These are phyloP conservation scores for Bradypodion pumilum DNA, from an alignment of 2,797 vertebrate genomes.

Conservation along the genomic window DNA sequence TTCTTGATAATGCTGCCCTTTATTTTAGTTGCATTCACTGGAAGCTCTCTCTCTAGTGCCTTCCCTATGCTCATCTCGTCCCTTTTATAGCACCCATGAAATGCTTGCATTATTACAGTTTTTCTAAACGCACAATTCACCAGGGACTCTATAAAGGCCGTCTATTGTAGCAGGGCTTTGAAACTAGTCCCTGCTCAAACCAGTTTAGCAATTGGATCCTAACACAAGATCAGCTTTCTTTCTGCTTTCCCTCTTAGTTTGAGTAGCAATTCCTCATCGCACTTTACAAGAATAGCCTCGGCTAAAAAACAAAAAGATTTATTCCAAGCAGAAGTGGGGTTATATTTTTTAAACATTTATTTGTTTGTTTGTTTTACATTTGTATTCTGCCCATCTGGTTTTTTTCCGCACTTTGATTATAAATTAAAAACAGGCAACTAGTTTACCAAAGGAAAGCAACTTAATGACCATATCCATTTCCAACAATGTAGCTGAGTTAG, in stretches of 20 bases:
- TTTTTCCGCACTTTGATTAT: too few relatives aligned
- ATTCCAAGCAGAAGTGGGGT: not conserved
- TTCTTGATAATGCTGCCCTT: constrained; percentile 66
- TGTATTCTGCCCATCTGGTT: too few relatives aligned
- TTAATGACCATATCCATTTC: not conserved
- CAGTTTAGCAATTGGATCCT: not conserved
- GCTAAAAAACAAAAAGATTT: too few relatives aligned
- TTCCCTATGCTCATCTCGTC: constrained; percentile 57
- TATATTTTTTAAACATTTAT: not conserved
- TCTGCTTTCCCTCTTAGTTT: not conserved
- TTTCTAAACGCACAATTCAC: constrained; percentile 43
- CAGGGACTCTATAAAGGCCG: constrained; percentile 6
- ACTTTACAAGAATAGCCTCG: not conserved
- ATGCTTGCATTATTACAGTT: constrained; percentile 52
- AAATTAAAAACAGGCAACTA: not conserved
- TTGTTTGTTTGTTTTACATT: too few relatives aligned
- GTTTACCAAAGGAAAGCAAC: not conserved
- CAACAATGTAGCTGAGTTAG: not conserved
- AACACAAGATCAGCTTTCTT: not conserved
- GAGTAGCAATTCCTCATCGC: not conserved
- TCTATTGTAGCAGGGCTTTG: constrained; percentile 24
- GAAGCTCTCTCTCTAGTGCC: constrained; percentile 56
- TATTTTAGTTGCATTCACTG: constrained; percentile 51
- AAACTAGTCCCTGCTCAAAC: constrained; percentile 4
- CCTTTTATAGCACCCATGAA: constrained; percentile 26